Conservation (phyloP, 2,888 invertebrate species). For the Drosophila peninsularis region DNA sequence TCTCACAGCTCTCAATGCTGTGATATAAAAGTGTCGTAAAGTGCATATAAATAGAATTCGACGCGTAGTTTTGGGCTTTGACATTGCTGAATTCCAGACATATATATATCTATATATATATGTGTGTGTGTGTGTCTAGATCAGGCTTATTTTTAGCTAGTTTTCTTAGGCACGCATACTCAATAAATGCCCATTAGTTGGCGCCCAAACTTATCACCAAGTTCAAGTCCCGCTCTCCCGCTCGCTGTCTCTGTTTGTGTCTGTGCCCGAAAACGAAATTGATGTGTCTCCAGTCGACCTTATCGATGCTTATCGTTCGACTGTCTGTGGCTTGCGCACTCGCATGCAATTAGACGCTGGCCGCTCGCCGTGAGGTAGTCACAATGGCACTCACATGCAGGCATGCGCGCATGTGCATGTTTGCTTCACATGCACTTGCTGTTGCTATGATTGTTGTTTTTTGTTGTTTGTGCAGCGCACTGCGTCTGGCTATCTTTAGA, state of each 20-base stretch:
- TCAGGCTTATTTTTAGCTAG: conserved; percentile 24
- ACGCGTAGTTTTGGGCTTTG: conserved; percentile 11
- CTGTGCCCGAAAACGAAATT: conserved; percentile 35
- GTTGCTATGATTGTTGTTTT: conserved; percentile 31
- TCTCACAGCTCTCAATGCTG: conserved; percentile 9
- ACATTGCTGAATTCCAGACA: conserved; percentile 22
- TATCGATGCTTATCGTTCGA: conserved; percentile 62
- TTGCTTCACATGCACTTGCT: conserved; percentile 73
- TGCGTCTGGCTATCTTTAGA: conserved; percentile 54
- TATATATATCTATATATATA: no score
- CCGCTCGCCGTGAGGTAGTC: conserved; percentile 46
- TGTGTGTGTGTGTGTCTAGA: not conserved
- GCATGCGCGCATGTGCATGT: not conserved
- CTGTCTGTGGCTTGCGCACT: conserved; percentile 39
- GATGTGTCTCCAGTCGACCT: conserved; percentile 59
- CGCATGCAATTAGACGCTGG: conserved; percentile 58
- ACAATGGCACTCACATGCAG: conserved; percentile 19
- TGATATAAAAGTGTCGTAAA: conserved; percentile 43
- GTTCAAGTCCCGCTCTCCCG: conserved; percentile 36
- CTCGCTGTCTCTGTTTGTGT: not conserved
- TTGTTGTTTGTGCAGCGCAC: conserved; percentile 48
- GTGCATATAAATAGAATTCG: conserved; percentile 34
- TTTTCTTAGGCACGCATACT: conserved; percentile 1
- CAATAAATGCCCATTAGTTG: conserved; percentile 20
- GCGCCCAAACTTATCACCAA: conserved; percentile 43